phyloP scores from a whole-genome alignment of 1,140 invertebrate genomes.

The Eurosta solidaginis region DNA sequence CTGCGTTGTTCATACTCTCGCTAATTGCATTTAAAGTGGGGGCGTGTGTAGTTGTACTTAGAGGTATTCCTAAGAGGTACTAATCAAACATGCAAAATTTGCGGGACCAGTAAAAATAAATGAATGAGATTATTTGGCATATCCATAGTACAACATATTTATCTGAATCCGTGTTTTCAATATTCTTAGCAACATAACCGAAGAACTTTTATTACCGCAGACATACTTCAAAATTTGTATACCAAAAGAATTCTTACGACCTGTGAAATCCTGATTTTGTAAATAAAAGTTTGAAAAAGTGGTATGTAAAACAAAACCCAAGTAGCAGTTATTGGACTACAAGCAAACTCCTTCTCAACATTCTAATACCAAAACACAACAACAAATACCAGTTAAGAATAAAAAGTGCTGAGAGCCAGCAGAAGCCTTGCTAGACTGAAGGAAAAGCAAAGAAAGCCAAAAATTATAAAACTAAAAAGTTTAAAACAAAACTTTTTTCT shows the following conservation, averaged over 20 bases:
- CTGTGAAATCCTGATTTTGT: background rate
- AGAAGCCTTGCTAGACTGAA: background rate
- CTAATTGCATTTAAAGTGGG: too few relatives aligned
- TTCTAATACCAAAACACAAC: background rate
- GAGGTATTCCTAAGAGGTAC: too few relatives aligned
- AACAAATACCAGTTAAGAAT: background rate
- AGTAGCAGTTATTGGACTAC: background rate
- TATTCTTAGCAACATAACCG: background rate
- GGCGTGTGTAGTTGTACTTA: too few relatives aligned
- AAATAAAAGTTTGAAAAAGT: background rate
- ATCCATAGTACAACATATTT: too few relatives aligned
- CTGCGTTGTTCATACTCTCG: too few relatives aligned
- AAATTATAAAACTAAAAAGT: slow-evolving; percentile 27
- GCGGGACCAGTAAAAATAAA: too few relatives aligned
- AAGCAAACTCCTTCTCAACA: background rate
- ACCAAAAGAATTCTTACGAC: background rate
- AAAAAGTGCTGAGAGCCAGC: background rate
- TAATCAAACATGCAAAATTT: too few relatives aligned
- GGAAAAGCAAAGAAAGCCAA: background rate
- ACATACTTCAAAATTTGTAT: slow-evolving; percentile 4
- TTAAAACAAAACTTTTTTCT: background rate
- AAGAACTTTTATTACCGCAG: background rate
- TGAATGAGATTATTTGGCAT: background rate
- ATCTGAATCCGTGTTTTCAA: too few relatives aligned
- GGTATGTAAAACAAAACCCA: background rate